Base-by-base conservation (phyloP, 2,113 vertebrate genomes). In the Drymodes brunneopygia region DNA sequence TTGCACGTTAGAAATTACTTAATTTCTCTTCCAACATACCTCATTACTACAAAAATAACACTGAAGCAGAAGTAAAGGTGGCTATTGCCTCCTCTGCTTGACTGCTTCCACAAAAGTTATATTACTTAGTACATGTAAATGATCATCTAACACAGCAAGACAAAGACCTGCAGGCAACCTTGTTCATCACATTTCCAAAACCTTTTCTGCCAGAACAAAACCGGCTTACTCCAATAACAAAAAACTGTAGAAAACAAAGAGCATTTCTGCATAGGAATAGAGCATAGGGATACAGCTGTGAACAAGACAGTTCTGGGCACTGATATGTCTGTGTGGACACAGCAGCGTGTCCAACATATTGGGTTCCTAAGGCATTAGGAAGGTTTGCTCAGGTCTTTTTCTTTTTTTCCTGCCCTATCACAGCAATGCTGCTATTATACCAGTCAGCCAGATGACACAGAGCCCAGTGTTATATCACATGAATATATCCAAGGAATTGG, bases 301-400 rank as follows among this genome's bases (percentile, higher is more conserved):
- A 56, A 38, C 14, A 57, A 31, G 16, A 56, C 7, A 33, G 22
- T 36, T 94, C 72, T 20, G 92, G 29, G 28, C 18, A 58, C 13
- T 27, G 28, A 5, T 45, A 21, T 18, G 18, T 24, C 24, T 44
- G 4, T 28, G 19, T 47, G 62, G 62, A 50, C 14, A 51, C 8
- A 73, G 28, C 7, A 75, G 24, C 38, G 28, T 51, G 25, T 29
- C 22, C 1, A 2, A 60, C 3, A 6, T 8, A n/a, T 6, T n/a
- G 27, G 12, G 28, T 11, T 42, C 23, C 51, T 11, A 25, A 65
- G n/a, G 53, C 0, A 0, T 5, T 7, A 5, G 15, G 12, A 62
- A 54, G 23, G 12, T 62, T 91, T 62, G 13, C 14, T 78, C 8
- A 42, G 47, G 11, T 53, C 6, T 18, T 79, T 60, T 15, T 42